Conservation (phyloP, 1,140 invertebrate genomes). For the Heliconius melpomene region DNA sequence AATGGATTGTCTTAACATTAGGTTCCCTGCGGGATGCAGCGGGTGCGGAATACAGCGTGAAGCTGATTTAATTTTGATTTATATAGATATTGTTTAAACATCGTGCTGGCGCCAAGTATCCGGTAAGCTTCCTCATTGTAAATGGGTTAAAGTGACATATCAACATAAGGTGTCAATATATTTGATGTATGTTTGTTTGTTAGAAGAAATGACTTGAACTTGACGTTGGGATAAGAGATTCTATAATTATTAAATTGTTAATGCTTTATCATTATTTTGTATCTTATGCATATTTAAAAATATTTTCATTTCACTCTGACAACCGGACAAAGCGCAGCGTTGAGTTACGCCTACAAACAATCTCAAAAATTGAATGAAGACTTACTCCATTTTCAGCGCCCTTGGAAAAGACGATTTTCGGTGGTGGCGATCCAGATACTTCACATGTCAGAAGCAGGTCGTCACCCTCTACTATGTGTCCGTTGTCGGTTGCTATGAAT, state of each 20-base stretch:
- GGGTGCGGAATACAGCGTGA: too few relatives aligned
- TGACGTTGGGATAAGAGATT: constrained; percentile 21
- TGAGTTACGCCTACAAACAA: neutral
- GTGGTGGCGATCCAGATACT: constrained; percentile 54
- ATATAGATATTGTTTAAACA: neutral
- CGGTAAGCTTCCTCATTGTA: constrained; percentile 30
- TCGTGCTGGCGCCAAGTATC: constrained; percentile 22
- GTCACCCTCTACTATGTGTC: constrained; percentile 48
- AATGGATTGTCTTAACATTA: too few relatives aligned
- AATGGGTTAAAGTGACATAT: constrained; percentile 36
- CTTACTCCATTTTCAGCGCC: constrained; percentile 51
- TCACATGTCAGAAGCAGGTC: constrained; percentile 58
- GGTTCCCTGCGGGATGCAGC: too few relatives aligned
- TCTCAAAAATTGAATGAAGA: constrained; percentile 1
- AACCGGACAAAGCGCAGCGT: neutral
- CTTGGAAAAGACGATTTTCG: constrained; percentile 61
- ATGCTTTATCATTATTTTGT: too few relatives aligned
- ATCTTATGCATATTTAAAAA: too few relatives aligned
- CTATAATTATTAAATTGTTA: neutral
- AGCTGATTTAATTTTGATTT: too few relatives aligned
- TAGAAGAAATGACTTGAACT: constrained; percentile 29
- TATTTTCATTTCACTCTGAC: neutral
- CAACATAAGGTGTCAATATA: constrained; percentile 9
- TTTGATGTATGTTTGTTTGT: constrained; percentile 31
- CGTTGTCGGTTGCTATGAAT: constrained; percentile 52